Percentiles rank a stretch among this genome's conserved stretches.
Evolutionary conservation across 2,797 vertebrate species (phyloP).

Genomic region (Tenualosa thibaudeaui): DNA sequence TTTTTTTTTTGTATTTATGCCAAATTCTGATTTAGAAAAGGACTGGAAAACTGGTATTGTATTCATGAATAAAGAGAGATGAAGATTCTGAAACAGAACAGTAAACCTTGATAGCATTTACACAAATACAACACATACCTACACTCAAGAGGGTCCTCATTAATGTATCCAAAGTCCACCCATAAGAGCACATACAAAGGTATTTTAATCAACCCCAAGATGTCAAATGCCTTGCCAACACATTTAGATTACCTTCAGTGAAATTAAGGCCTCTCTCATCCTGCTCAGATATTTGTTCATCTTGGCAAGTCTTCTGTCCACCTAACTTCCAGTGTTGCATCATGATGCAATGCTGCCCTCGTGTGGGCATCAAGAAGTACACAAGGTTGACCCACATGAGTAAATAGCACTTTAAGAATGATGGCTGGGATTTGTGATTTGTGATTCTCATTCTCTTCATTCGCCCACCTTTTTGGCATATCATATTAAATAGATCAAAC

Average conservation of each 20-base stretch:
- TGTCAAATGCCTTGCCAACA: neutral
- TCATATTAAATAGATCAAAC: neutral
- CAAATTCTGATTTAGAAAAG: neutral
- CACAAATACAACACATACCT: neutral
- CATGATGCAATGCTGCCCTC: slow-evolving; percentile 9
- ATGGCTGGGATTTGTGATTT: neutral
- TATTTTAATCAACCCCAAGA: neutral
- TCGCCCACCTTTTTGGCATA: neutral
- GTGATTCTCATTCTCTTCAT: neutral
- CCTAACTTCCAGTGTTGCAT: neutral
- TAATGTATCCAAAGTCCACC: neutral
- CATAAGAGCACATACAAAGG: neutral
- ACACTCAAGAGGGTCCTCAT: neutral
- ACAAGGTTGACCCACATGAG: neutral
- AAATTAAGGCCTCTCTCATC: neutral
- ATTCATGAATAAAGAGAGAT: neutral
- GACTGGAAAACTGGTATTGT: neutral
- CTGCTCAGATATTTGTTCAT: neutral
- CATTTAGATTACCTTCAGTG: neutral
- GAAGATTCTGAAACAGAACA: neutral
- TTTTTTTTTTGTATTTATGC: neutral
- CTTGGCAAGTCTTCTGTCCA: neutral
- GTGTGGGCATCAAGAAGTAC: neutral
- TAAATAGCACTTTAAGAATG: neutral
- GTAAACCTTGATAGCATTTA: neutral